Evolutionary conservation across 1,140 invertebrate genomes (phyloP), one percentile per base, ranked within the genome.

Genomic region (Pomacea maculata): DNA sequence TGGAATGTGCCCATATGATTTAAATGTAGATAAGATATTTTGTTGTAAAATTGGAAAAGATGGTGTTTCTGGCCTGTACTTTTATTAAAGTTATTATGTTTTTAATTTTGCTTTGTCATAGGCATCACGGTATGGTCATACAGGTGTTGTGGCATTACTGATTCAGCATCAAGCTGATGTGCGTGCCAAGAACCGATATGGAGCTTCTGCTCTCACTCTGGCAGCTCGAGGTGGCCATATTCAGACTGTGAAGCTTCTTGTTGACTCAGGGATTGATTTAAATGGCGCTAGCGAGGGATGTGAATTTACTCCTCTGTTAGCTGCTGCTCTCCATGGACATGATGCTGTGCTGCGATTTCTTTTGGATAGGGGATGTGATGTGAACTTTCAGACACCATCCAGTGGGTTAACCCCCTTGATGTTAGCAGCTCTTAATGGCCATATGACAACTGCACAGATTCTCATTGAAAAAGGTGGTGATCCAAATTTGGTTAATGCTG

Each of bases 401-500:
- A 88, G 87, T 29, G 87, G 88, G 12, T 70, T 90, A 0, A 90
- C 87, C 1, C 85, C 90, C 17, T 85, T 92, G 21, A 92, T 91
- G 90, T 79, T 89, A 34, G 89, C 90, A 19, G 91, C 90, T 10
- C 70, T 90, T 25, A 91, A 91, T 86, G 90, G 90, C 76, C 91
- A 92, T 83, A 89, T 90, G 87, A 91, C 87, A 12, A 91, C 90
- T 10, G 89, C 89, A 0, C 90, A 92, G 83, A 88, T 91, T 65
- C 83, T 92, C 14, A 87, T 92, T 70, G 90, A 91, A 78, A 84
- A 87, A 78, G 90, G 90, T 25, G 86, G 87, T 52, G 88, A 91
- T 83, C 88, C 90, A 2, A 91, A 91, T 80, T 75, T 88, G 21
- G 87, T 81, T 0, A 89, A 91, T 81, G 87, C 88, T 5, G 85